Evolutionary conservation across 2,888 invertebrate species (phyloP).

Genomic region (Toxonevra muliebris): DNA sequence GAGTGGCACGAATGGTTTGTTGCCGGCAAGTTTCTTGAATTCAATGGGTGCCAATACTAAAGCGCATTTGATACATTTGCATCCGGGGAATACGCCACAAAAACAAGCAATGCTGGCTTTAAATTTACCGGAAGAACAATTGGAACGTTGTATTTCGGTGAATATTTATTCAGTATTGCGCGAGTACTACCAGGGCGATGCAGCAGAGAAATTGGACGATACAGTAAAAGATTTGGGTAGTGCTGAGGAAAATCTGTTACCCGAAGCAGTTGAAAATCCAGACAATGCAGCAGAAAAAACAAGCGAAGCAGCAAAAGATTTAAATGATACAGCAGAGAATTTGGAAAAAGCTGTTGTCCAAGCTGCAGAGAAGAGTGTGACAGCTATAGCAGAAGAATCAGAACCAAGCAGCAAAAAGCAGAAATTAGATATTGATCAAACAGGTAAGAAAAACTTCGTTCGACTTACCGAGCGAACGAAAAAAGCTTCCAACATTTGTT

Average conservation of each 20-base stretch:
- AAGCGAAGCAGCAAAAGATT: too few relatives aligned
- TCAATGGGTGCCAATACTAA: constrained; percentile 74
- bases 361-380: constrained; percentile 6
- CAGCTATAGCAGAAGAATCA: constrained; percentile 33
- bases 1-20: constrained; percentile 85
- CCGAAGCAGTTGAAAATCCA: neutral
- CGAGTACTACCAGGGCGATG: constrained; percentile 72
- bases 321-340: neutral
- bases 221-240: neutral
- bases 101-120: constrained; percentile 81
- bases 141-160: constrained; percentile 76
- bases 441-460: constrained; percentile 29
- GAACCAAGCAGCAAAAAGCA: constrained; percentile 44
- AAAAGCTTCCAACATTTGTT: neutral
- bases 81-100: constrained; percentile 83
- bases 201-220: constrained; percentile 1
- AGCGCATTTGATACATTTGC: constrained; percentile 77
- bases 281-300: too few relatives aligned
- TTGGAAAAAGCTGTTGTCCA: neutral
- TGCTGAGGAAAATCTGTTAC: too few relatives aligned
- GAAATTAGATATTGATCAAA: constrained; percentile 60
- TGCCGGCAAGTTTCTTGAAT: constrained; percentile 84
- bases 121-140: constrained; percentile 78
- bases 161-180: constrained; percentile 80
- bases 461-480: neutral